Conservation (phyloP, 2,888 invertebrate species). For the Polyploca ridens region DNA sequence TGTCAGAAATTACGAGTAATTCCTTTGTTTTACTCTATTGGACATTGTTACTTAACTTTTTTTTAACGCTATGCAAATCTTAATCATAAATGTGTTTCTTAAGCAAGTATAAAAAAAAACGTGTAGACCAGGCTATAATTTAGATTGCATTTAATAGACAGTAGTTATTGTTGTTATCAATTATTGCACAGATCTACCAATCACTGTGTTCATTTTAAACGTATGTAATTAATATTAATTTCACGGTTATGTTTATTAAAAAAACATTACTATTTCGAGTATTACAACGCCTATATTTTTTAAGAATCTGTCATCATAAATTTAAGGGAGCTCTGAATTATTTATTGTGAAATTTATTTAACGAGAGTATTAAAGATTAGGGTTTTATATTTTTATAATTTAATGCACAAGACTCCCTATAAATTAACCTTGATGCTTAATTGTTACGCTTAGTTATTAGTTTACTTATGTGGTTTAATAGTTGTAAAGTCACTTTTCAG, state of each 20-base stretch:
- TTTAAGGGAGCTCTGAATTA: neutral
- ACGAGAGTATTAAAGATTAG: neutral
- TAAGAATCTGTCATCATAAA: neutral
- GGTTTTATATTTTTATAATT: slow-evolving; percentile 6
- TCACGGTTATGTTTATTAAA: slow-evolving; percentile 35
- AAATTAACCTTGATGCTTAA: neutral
- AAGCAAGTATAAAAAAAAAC: slow-evolving; percentile 13
- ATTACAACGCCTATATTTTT: slow-evolving; percentile 19
- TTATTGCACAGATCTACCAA: slow-evolving; percentile 66
- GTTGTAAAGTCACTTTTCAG: neutral
- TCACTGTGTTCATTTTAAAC: slow-evolving; percentile 67
- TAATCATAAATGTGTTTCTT: neutral
- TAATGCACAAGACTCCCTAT: neutral
- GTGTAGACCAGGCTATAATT: slow-evolving; percentile 38
- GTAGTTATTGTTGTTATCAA: slow-evolving; percentile 31
- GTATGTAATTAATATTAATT: slow-evolving; percentile 33
- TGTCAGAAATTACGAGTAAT: too few species aligned
- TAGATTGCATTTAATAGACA: slow-evolving; percentile 63
- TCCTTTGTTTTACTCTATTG: too few species aligned
- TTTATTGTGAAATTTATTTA: slow-evolving; percentile 2
- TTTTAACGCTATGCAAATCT: too few species aligned
- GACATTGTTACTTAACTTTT: too few species aligned
- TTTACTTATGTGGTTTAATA: neutral
- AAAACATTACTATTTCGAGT: slow-evolving; percentile 27
- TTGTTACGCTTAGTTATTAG: slow-evolving; percentile 1